Percentiles rank a stretch among this genome's conserved stretches.
Conservation (phyloP, 1,140 invertebrate genomes). For the Pseudomyrmex dendroicus region DNA sequence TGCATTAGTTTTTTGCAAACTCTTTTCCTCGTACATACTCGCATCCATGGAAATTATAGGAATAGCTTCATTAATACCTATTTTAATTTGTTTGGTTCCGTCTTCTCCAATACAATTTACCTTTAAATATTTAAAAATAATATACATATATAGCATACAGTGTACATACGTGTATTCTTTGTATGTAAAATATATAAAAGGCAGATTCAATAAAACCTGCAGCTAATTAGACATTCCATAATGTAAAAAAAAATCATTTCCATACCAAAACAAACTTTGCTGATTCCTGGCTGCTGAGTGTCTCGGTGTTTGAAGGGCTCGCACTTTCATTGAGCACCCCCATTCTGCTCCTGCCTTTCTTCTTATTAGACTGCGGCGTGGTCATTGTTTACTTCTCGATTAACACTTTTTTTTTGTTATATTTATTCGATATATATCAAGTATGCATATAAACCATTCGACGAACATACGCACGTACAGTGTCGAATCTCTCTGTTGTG, state of each 20-base stretch:
- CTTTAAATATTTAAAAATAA: constrained; percentile 64
- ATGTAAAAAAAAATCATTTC: background rate
- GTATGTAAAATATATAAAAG: constrained; percentile 8
- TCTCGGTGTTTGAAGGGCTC: constrained; percentile 72
- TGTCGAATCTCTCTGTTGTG: too few species aligned
- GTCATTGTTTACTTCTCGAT: constrained; percentile 66
- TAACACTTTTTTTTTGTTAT: too few species aligned
- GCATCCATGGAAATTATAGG: constrained; percentile 79
- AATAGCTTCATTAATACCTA: constrained; percentile 79
- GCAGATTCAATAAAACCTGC: too few species aligned
- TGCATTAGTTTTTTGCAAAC: constrained; percentile 68
- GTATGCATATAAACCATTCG: too few species aligned
- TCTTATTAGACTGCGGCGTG: constrained; percentile 80
- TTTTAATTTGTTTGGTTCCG: constrained; percentile 78
- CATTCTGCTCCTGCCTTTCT: constrained; percentile 81
- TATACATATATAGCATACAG: background rate
- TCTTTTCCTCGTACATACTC: constrained; percentile 77
- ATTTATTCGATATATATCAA: too few species aligned
- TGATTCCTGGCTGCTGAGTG: constrained; percentile 77
- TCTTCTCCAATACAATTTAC: constrained; percentile 81
- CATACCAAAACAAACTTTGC: constrained; percentile 81
- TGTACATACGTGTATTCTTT: background rate
- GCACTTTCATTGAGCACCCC: constrained; percentile 73
- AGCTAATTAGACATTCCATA: too few species aligned
- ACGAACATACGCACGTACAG: too few species aligned